Conservation (phyloP, 2,797 vertebrate genomes). For the Phylloscopus collybita region DNA sequence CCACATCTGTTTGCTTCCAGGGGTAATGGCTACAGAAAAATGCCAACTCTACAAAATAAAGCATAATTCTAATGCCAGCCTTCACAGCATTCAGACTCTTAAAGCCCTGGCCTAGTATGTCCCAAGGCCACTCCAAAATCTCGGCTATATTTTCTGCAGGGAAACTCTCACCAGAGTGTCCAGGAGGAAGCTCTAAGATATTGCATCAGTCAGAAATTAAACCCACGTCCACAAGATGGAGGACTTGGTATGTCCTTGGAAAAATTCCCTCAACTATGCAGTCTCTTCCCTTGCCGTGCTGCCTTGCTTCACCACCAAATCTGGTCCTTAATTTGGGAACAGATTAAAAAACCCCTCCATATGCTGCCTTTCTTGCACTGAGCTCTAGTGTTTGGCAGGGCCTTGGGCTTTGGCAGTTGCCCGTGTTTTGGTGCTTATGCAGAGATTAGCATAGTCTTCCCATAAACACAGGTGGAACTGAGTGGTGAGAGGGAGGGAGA, state of each 20-base stretch:
- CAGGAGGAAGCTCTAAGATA: neutral
- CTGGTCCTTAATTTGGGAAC: constrained; percentile 2
- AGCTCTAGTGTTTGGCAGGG: neutral
- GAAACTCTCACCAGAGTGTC: neutral
- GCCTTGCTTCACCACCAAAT: neutral
- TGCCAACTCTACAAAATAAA: neutral
- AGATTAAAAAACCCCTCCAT: neutral
- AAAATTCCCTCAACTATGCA: neutral
- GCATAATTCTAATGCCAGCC: neutral
- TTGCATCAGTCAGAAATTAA: neutral
- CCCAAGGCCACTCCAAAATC: neutral
- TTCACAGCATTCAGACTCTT: neutral
- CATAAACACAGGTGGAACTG: constrained; percentile 40
- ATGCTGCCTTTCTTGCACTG: neutral
- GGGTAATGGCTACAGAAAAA: neutral
- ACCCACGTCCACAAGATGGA: constrained; percentile 4
- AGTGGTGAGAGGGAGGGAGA: neutral
- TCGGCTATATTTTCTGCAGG: neutral
- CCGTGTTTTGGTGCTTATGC: neutral
- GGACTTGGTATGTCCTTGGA: constrained; percentile 13
- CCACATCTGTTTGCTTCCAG: neutral
- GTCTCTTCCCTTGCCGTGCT: neutral
- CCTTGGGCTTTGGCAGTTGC: constrained; percentile 4
- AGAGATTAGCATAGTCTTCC: neutral
- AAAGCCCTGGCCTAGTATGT: neutral